A percentile compares a stretch with the other conserved stretches of the same genome.
Evolutionary conservation across 2,113 vertebrate species (phyloP).

Genomic region (Dicentrarchus labrax): DNA sequence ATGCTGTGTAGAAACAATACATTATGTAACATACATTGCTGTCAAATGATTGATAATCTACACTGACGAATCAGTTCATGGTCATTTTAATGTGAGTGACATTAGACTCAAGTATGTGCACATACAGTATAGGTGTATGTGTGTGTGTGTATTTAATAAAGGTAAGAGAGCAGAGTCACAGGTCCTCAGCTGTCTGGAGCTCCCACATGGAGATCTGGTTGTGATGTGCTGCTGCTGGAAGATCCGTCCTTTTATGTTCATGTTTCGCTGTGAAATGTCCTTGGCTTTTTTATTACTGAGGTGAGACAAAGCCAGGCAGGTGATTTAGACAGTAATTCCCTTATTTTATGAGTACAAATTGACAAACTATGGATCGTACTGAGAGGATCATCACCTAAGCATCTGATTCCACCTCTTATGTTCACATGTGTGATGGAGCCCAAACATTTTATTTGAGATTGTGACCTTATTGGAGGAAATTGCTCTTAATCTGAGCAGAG

Average conservation of each 20-base stretch:
- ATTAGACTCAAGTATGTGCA: background rate
- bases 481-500: background rate
- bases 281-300: background rate
- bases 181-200: conserved; percentile 36
- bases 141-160: background rate
- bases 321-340: background rate
- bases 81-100: conserved; percentile 9
- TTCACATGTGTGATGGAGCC: background rate
- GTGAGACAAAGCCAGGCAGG: background rate
- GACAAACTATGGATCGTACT: background rate
- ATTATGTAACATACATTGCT: conserved; percentile 64
- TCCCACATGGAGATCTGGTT: conserved; percentile 33
- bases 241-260: conserved; percentile 29
- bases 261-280: conserved; percentile 21
- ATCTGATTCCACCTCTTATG: background rate
- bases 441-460: background rate
- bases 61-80: conserved; percentile 10
- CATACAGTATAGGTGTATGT: conserved; percentile 2
- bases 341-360: background rate
- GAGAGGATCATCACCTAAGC: background rate
- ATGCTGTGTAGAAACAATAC: conserved; percentile 61
- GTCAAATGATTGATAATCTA: conserved; percentile 38
- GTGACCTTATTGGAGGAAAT: background rate
- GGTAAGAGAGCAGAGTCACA: conserved; percentile 10
- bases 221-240: conserved; percentile 27